Evolutionary conservation across 2,888 invertebrate species (phyloP), one percentile per base, ranked within the genome.

Genomic region (Dicyrtoma fusca): DNA sequence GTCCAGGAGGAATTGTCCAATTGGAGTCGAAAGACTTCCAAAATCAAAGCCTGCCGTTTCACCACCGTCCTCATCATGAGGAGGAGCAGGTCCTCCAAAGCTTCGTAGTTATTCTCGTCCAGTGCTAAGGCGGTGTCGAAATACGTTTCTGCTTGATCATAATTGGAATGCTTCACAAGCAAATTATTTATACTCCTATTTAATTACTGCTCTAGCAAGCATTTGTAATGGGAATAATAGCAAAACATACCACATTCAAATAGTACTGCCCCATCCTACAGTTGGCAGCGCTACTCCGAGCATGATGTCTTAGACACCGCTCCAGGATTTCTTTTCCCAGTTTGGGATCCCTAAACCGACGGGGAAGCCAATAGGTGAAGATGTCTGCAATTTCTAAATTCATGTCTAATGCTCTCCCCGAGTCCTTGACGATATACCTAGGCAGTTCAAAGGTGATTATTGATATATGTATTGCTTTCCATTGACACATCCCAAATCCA

Each of bases 91-190:
- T 34, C 51, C n/a, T 13, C 26, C 4, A 65, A 26, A n/a, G 51
- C 49, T 53, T 25, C 23, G n/a, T 17, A 65, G 51, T 53, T 49
- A 19, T 23, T 49, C 13, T 53, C 53, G n/a, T 53, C 65, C 49
- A 65, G 34, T 11, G 65, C 49, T 51, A 65, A 65, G 1, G 65
- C 51, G 4, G 65, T 53, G 34, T 65, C 65, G 26, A 65, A 65
- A 34, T 53, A 65, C 11, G 26, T 26, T 49, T 65, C 65, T 10
- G 65, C 65, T 51, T 65, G 26, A 19, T 11, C 11, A 19, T n/a
- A 65, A 65, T 65, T 53, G 0, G 13, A 10, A 0, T 65, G 21
- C 63, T 63, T 14, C 4, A 61, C 23, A 55, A 55, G 4, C 34
- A 34, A 34, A 34, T 34, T 34, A 8, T 5, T 5, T 34, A 34